Evolutionary conservation across 2,888 invertebrate species (phyloP).

Genomic region (Empis stercorea): DNA sequence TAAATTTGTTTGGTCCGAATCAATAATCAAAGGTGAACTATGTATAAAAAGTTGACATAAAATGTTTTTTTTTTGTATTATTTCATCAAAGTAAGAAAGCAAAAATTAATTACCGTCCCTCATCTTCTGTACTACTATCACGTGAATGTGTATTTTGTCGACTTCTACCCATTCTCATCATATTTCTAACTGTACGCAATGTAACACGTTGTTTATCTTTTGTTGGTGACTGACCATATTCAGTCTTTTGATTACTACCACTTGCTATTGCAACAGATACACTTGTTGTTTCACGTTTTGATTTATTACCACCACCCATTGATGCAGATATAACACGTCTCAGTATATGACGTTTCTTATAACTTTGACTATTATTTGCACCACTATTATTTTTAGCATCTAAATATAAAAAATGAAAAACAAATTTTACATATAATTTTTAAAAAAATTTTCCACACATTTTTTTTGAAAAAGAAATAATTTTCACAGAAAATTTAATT

Average conservation of each 20-base stretch:
- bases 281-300: conserved; percentile 1
- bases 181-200: conserved; percentile 24
- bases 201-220: conserved; percentile 15
- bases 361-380: conserved; percentile 12
- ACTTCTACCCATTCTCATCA: conserved; percentile 26
- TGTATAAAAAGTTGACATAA: background rate
- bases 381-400: conserved; percentile 12
- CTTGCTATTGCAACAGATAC: background rate
- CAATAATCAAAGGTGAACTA: conserved; percentile 20
- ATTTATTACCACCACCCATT: conserved; percentile 7
- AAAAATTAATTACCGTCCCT: conserved; percentile 24
- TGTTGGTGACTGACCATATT: conserved; percentile 21
- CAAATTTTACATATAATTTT: too few species aligned
- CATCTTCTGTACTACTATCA: conserved; percentile 31
- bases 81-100: background rate
- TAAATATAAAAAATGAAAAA: conserved; percentile 2
- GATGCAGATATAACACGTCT: conserved; percentile 22
- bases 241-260: conserved; percentile 13
- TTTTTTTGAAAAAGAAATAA: too few species aligned
- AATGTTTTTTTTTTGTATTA: background rate
- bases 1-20: conserved; percentile 18
- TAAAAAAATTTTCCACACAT: too few species aligned
- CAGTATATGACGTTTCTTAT: conserved; percentile 20
- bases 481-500: too few species aligned
- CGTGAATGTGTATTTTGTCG: conserved; percentile 22